Evolutionary conservation across 2,888 invertebrate genomes (phyloP).

Genomic region (Hyposoter dolosus): DNA sequence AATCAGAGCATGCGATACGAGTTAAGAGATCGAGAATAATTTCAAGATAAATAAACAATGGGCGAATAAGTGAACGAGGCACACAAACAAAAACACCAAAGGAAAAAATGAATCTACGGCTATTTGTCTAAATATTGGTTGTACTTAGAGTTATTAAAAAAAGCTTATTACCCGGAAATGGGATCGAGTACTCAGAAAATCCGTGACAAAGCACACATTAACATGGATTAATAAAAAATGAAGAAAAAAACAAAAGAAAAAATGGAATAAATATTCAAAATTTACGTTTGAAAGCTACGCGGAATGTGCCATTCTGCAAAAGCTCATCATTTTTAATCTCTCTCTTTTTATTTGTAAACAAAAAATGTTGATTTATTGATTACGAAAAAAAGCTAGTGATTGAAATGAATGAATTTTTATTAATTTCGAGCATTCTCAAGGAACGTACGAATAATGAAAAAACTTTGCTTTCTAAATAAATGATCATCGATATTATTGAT

Average conservation of each 20-base stretch:
- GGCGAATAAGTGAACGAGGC: neutral
- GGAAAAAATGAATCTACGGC: slow-evolving; percentile 37
- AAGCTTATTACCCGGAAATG: slow-evolving; percentile 76
- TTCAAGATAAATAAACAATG: neutral
- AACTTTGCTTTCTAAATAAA: neutral
- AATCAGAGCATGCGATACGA: neutral
- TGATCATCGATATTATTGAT: neutral
- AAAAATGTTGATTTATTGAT: neutral
- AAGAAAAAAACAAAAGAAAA: neutral
- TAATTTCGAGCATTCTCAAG: neutral
- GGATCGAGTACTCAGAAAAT: slow-evolving; percentile 76
- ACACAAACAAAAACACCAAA: neutral
- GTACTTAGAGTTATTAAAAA: slow-evolving; percentile 30
- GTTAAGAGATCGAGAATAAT: neutral
- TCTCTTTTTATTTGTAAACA: neutral
- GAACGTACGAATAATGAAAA: neutral
- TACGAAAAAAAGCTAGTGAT: neutral
- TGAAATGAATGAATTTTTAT: neutral
- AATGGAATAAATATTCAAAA: slow-evolving; percentile 29
- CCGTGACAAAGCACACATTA: slow-evolving; percentile 75
- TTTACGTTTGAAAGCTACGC: slow-evolving; percentile 46
- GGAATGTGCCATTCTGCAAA: slow-evolving; percentile 42
- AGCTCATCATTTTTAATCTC: slow-evolving; percentile 16
- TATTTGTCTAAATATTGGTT: slow-evolving; percentile 49
- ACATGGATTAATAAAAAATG: slow-evolving; percentile 72